Evolutionary conservation across 1,140 invertebrate species (phyloP).

Genomic region (Polypedilum pembai): DNA sequence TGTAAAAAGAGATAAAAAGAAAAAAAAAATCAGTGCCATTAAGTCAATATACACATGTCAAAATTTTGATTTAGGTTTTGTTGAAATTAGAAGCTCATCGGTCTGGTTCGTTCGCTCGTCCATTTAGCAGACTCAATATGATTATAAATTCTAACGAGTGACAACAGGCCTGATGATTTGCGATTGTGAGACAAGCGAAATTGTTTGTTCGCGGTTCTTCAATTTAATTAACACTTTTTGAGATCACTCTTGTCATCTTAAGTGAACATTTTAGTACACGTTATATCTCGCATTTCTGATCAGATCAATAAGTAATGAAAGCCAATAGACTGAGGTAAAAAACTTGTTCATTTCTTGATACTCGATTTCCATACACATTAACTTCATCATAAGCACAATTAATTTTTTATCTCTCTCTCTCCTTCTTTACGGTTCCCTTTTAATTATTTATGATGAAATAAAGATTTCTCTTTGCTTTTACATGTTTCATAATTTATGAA

Average conservation of each 20-base stretch:
- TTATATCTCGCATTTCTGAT: background rate
- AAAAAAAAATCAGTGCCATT: background rate
- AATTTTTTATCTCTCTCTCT: background rate
- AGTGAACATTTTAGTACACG: background rate
- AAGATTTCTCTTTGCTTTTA: background rate
- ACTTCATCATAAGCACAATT: conserved; percentile 17
- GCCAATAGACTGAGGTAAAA: background rate
- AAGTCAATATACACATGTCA: conserved; percentile 13
- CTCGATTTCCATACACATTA: background rate
- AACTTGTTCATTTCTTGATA: background rate
- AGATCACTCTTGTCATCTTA: conserved; percentile 5
- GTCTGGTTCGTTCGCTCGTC: too few species aligned
- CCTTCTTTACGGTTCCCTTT: conserved; percentile 1
- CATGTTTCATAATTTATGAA: too few species aligned
- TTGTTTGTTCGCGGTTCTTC: background rate
- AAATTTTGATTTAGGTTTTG: conserved; percentile 13
- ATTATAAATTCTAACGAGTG: conserved; percentile 5
- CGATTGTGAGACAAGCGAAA: background rate
- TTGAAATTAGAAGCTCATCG: conserved; percentile 5
- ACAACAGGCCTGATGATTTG: background rate
- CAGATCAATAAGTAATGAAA: background rate
- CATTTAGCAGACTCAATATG: conserved; percentile 1
- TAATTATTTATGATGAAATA: conserved; percentile 9
- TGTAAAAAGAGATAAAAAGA: too few species aligned
- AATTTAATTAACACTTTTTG: conserved; percentile 1